Base-by-base conservation (phyloP, 1,140 invertebrate species). In the Tetramorium simillimum region DNA sequence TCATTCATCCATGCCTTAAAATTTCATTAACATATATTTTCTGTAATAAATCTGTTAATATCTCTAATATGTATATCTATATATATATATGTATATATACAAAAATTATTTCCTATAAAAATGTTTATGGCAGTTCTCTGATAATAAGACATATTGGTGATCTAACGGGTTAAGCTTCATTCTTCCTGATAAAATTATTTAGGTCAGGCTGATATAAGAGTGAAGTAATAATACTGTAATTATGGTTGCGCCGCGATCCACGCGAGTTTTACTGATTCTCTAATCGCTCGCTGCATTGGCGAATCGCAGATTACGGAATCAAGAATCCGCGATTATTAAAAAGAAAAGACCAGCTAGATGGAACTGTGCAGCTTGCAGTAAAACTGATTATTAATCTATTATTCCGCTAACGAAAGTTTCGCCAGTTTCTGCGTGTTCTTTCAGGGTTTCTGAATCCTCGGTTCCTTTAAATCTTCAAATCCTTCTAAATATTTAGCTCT, bases 221-320 rank as follows among this genome's bases (percentile, higher is more conserved):
- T 73, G 51, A 78, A 65, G 60, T 76, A 80, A 88, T 88, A 88
- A 91, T 88, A 86, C 86, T 89, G 78, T 65, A 72, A 73, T 67
- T 18, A 69, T n/a, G 21, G 56, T 60, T 49, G 33, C 21, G 40
- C 21, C 40, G 65, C 28, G 43, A 53, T 60, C 16, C 16, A 28
- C 16, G 18, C 14, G 4, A 40, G 7, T 24, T 58, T 46, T 40
- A 28, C 24, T 28, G 46, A 72, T 72, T 67, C 24, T 21, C 2
- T n/a, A 28, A 67, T 51, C 14, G 18, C 21, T 80, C 28, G 56
- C 37, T 51, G 40, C n/a, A n/a, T n/a, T n/a, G n/a, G n/a, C n/a
- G 21, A 62, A 62, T 18, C 24, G 21, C 43, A 28, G 5, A 24
- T 46, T n/a, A 60, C 56, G 12, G 37, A n/a, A n/a, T 3, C 5